Evolutionary conservation across 2,888 invertebrate genomes (phyloP).

Genomic region (Autographa gamma): DNA sequence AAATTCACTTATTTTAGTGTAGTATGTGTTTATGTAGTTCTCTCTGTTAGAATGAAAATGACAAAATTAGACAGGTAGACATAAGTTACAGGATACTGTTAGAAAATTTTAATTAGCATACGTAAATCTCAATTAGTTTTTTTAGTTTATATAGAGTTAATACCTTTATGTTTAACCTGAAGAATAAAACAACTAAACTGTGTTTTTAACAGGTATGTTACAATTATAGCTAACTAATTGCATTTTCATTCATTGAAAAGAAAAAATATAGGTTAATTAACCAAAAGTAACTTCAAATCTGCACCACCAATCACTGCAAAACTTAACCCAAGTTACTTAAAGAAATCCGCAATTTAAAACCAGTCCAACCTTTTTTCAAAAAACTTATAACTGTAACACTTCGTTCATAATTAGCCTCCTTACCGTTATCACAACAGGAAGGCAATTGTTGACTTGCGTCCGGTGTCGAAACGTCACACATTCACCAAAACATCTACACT

Average conservation of each 20-base stretch:
- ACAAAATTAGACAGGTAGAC: too few species aligned
- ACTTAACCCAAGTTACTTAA: neutral
- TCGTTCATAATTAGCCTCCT: conserved; percentile 56
- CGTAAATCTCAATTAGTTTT: too few species aligned
- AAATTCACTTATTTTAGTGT: neutral
- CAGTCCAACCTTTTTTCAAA: conserved; percentile 8
- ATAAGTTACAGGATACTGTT: too few species aligned
- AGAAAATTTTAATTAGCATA: too few species aligned
- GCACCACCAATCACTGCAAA: neutral
- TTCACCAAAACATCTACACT: conserved; percentile 16
- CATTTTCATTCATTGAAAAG: neutral
- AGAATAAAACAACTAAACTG: too few species aligned
- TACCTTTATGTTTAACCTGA: too few species aligned
- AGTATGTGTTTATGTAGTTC: too few species aligned
- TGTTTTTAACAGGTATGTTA: too few species aligned
- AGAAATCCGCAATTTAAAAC: neutral
- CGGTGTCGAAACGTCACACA: conserved; percentile 63
- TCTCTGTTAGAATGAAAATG: too few species aligned
- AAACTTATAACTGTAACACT: conserved; percentile 51
- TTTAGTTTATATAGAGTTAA: too few species aligned
- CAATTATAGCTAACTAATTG: neutral
- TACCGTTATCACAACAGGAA: conserved; percentile 75
- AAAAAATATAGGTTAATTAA: neutral
- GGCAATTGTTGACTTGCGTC: conserved; percentile 66
- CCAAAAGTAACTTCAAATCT: neutral